phyloP scores from a whole-genome alignment of 2,797 vertebrate genomes.

The Peromyscus attwateri region DNA sequence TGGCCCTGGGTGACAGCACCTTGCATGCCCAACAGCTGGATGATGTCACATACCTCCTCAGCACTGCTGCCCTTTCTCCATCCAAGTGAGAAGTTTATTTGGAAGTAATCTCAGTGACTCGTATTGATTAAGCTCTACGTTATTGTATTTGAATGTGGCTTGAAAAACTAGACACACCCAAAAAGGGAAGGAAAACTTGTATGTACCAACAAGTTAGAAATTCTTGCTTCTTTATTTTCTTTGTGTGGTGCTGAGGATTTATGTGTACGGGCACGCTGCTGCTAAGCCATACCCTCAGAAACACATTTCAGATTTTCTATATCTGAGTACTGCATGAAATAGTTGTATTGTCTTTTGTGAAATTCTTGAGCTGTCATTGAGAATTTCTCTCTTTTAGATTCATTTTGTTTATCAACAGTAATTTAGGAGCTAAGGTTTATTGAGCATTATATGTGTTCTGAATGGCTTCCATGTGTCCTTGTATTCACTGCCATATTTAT shows the following conservation, averaged over 20 bases:
- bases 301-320: not conserved
- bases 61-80: not conserved
- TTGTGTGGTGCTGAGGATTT: not conserved
- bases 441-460: not conserved
- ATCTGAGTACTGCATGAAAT: not conserved
- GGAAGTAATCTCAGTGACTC: slow-evolving; percentile 51
- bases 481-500: slow-evolving; percentile 29
- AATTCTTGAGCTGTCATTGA: slow-evolving; percentile 13
- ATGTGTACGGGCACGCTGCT: not conserved
- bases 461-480: slow-evolving; percentile 45
- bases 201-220: not conserved
- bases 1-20: not conserved
- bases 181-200: not conserved
- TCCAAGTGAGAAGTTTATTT: not conserved
- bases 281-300: not conserved
- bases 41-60: not conserved
- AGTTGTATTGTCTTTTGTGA: slow-evolving; percentile 31
- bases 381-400: slow-evolving; percentile 41
- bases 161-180: not conserved
- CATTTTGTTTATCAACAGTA: slow-evolving; percentile 47
- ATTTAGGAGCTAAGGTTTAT: slow-evolving; percentile 44
- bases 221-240: slow-evolving; percentile 11
- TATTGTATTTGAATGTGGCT: slow-evolving; percentile 53
- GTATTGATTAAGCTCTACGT: slow-evolving; percentile 22
- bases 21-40: not conserved